phyloP scores from a whole-genome alignment of 2,888 invertebrate genomes.

The Pristionchus entomophagus region DNA sequence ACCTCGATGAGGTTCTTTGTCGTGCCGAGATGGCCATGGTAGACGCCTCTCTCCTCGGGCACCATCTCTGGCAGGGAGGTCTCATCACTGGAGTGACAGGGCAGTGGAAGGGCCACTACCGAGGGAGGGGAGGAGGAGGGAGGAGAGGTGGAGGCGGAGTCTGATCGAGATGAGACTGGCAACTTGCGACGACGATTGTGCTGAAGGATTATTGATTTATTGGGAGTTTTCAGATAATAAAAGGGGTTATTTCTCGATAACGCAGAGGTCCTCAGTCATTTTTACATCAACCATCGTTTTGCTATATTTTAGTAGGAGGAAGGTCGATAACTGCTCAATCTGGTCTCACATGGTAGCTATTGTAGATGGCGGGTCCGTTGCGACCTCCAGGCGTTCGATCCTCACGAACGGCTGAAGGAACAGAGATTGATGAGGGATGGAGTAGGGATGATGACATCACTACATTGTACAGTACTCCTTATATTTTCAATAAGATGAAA shows the following conservation, averaged over 20 bases:
- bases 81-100: slow-evolving; percentile 17
- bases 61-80: background rate
- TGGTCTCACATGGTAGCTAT: slow-evolving; percentile 89
- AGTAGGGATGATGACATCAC: too few species aligned
- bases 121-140: slow-evolving; percentile 36
- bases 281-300: background rate
- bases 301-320: background rate
- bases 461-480: too few species aligned
- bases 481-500: too few species aligned
- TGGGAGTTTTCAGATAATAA: background rate
- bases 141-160: slow-evolving; percentile 11
- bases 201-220: background rate
- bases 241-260: too few species aligned
- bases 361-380: slow-evolving; percentile 98
- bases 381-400: slow-evolving; percentile 99
- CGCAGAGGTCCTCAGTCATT: background rate
- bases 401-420: slow-evolving; percentile 90
- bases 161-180: background rate
- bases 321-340: background rate
- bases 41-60: background rate
- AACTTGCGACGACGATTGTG: slow-evolving; percentile 40
- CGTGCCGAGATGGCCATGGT: background rate
- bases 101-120: background rate
- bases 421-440: too few species aligned
- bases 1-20: slow-evolving; percentile 46